Conservation (phyloP, 2,113 vertebrate genomes). For the Macquaria australasica region DNA sequence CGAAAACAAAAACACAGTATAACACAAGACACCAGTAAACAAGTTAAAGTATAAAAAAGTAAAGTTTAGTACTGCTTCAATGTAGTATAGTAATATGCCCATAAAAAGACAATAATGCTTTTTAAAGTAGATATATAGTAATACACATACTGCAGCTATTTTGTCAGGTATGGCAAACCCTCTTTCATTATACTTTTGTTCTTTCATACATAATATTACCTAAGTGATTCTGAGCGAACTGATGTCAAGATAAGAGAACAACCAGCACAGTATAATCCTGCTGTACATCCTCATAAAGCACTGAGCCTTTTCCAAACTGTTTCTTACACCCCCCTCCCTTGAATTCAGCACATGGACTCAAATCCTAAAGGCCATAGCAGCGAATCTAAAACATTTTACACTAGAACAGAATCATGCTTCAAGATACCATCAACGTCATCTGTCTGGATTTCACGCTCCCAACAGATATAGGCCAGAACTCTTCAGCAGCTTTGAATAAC, state of each 20-base stretch:
- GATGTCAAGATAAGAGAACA: conserved; percentile 7
- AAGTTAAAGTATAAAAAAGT: not conserved
- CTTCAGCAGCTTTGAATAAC: conserved; percentile 90
- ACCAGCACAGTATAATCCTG: not conserved
- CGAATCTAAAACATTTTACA: conserved; percentile 75
- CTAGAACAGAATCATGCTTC: conserved; percentile 45
- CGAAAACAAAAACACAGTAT: too few relatives aligned
- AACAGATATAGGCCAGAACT: conserved; percentile 82
- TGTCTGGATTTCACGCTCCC: conserved; percentile 82
- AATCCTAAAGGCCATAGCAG: conserved; percentile 39
- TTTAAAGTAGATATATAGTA: not conserved
- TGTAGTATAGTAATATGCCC: not conserved
- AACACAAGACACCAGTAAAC: too few relatives aligned
- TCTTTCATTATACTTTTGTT: not conserved
- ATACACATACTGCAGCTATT: not conserved
- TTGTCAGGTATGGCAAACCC: not conserved
- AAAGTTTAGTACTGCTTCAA: not conserved
- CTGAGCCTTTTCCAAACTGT: not conserved
- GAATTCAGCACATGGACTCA: conserved; percentile 22
- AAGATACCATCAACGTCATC: conserved; percentile 78
- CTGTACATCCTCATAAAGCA: not conserved
- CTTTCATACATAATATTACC: not conserved
- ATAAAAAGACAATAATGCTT: not conserved
- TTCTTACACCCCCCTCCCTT: conserved; percentile 12
- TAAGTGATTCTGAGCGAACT: not conserved